Conservation (phyloP, 1,140 invertebrate species). For the Nylanderia fulva region DNA sequence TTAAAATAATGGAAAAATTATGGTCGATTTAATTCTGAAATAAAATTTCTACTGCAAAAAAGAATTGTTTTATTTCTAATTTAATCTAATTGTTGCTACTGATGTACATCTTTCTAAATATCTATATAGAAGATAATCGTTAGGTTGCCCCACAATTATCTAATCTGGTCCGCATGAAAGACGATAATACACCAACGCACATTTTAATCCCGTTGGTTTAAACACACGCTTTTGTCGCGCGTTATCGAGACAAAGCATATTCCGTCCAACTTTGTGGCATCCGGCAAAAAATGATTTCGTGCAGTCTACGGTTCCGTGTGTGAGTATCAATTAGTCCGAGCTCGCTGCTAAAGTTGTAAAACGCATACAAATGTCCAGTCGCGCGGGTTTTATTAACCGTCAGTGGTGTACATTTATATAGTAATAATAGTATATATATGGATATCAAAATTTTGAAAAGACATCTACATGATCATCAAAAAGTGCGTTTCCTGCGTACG, state of each 20-base stretch:
- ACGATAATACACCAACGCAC: constrained; percentile 29
- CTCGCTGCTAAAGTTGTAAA: constrained; percentile 65
- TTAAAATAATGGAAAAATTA: background rate
- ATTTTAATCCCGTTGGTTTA: constrained; percentile 21
- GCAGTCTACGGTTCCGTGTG: constrained; percentile 36
- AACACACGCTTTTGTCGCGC: constrained; percentile 3
- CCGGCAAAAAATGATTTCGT: constrained; percentile 18
- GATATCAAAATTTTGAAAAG: constrained; percentile 75
- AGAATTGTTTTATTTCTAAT: background rate
- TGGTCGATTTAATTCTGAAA: background rate
- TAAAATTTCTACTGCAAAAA: constrained; percentile 12
- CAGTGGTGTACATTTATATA: constrained; percentile 67
- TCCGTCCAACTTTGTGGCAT: background rate
- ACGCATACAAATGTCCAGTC: constrained; percentile 70
- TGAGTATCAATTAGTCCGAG: constrained; percentile 40
- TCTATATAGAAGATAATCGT: constrained; percentile 29
- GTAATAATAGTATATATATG: constrained; percentile 62
- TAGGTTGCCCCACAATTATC: constrained; percentile 28
- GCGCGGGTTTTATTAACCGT: constrained; percentile 33
- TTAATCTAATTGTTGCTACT: constrained; percentile 37
- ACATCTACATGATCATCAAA: constrained; percentile 53
- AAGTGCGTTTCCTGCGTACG: constrained; percentile 32
- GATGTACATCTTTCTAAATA: constrained; percentile 37
- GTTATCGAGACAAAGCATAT: constrained; percentile 20
- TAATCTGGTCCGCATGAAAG: constrained; percentile 59